phyloP scores from a whole-genome alignment of 2,797 vertebrate genomes.

The Nannoperca obscura region DNA sequence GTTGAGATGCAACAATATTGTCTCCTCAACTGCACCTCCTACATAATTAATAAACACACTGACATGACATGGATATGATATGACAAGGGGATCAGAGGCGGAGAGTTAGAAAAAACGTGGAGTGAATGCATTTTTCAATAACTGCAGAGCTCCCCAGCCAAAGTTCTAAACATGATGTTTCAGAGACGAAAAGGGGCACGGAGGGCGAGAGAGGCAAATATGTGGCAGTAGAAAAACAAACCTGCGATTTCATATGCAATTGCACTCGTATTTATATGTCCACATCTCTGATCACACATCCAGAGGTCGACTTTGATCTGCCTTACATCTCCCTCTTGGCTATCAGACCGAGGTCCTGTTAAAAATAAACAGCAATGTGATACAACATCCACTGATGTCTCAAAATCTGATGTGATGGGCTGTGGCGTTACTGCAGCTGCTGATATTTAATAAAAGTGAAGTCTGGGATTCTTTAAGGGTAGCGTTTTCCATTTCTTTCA shows the following conservation, averaged over 20 bases:
- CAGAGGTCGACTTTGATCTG: slow-evolving; percentile 51
- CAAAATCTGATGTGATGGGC: slow-evolving; percentile 58
- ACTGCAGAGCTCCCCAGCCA: slow-evolving; percentile 75
- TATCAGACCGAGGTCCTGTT: slow-evolving; percentile 17
- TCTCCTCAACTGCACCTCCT: slow-evolving; percentile 71
- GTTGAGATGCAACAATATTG: slow-evolving; percentile 69
- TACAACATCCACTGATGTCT: slow-evolving; percentile 53
- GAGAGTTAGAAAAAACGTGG: slow-evolving; percentile 72
- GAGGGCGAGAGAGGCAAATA: slow-evolving; percentile 61
- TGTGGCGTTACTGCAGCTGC: slow-evolving; percentile 41
- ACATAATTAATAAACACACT: slow-evolving; percentile 80
- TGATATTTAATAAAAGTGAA: slow-evolving; percentile 62
- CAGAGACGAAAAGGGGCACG: slow-evolving; percentile 49
- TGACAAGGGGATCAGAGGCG: slow-evolving; percentile 81
- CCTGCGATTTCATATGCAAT: slow-evolving; percentile 52
- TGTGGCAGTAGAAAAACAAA: slow-evolving; percentile 63
- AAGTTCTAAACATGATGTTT: slow-evolving; percentile 76
- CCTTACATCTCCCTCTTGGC: slow-evolving; percentile 23
- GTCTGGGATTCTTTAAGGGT: slow-evolving; percentile 51
- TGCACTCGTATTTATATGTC: slow-evolving; percentile 21
- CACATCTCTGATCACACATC: slow-evolving; percentile 43
- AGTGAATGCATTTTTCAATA: slow-evolving; percentile 84
- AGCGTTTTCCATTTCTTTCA: slow-evolving; percentile 60
- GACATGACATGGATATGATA: slow-evolving; percentile 85
- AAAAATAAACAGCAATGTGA: slow-evolving; percentile 41